phyloP scores from a whole-genome alignment of 2,113 vertebrate genomes.

The Pygathrix nemaeus region DNA sequence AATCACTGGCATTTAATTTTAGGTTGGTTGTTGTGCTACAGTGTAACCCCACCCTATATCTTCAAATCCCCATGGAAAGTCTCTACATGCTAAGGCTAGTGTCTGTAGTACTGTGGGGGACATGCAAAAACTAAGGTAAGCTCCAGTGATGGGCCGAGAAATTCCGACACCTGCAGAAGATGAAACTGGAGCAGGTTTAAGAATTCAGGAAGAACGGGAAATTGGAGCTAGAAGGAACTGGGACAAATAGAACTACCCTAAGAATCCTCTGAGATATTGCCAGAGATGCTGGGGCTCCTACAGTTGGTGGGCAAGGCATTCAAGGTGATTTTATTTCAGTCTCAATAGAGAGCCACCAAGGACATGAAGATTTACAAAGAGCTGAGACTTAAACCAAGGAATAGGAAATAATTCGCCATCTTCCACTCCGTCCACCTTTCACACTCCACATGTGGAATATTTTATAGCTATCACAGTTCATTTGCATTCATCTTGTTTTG shows the following conservation, averaged over 20 bases:
- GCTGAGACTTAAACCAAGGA: background rate
- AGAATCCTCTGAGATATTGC: background rate
- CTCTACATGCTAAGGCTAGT: background rate
- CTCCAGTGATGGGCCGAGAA: background rate
- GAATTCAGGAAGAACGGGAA: background rate
- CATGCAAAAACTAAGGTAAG: background rate
- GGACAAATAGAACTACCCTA: background rate
- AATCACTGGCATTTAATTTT: background rate
- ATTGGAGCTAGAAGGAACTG: background rate
- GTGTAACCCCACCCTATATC: accelerated
- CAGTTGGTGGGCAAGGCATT: background rate
- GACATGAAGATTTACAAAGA: background rate
- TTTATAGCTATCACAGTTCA: constrained; percentile 41
- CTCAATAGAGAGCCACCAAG: background rate
- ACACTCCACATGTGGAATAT: background rate
- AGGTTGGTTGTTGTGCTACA: background rate
- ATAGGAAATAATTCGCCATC: constrained; percentile 56
- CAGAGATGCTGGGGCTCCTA: constrained; percentile 1
- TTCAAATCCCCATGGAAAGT: background rate
- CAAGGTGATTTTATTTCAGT: constrained; percentile 14
- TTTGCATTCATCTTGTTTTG: constrained; percentile 10
- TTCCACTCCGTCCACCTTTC: background rate
- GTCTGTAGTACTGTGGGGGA: background rate
- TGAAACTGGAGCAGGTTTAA: background rate
- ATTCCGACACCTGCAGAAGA: background rate